A percentile compares a stretch with the other conserved stretches of the same genome.
phyloP scores from a whole-genome alignment of 2,113 vertebrate species.

The Paramormyrops kingsleyae region DNA sequence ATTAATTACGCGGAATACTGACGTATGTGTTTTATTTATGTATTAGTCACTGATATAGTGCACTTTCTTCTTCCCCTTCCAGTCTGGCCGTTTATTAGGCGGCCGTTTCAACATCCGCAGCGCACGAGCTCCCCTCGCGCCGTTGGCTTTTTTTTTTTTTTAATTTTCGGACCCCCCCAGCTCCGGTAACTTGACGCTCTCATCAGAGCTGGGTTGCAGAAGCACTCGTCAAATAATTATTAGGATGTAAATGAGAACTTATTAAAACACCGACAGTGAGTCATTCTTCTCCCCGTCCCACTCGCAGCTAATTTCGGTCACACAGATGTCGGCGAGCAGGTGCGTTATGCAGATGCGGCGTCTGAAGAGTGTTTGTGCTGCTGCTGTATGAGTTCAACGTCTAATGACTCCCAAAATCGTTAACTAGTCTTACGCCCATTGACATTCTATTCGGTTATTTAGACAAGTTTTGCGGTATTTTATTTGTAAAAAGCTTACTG shows the following conservation, averaged over 20 bases:
- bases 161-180: not conserved
- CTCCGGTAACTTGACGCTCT: not conserved
- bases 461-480: not conserved
- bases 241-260: not conserved
- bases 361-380: not conserved
- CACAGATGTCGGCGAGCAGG: not conserved
- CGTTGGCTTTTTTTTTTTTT: not conserved
- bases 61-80: not conserved
- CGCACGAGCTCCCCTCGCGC: not conserved
- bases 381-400: not conserved
- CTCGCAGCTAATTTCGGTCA: conserved; percentile 2
- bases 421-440: not conserved
- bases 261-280: not conserved
- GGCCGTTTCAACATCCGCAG: not conserved
- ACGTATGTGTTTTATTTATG: conserved; percentile 10
- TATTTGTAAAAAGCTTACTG: not conserved
- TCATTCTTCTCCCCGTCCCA: not conserved
- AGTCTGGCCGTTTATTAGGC: not conserved
- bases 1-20: conserved; percentile 17
- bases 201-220: not conserved
- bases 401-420: not conserved
- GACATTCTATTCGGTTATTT: not conserved
- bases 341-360: not conserved
- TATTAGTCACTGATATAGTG: not conserved
- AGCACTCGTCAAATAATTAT: not conserved